Conservation (phyloP, 2,113 vertebrate species). For the Seriola aureovittata region DNA sequence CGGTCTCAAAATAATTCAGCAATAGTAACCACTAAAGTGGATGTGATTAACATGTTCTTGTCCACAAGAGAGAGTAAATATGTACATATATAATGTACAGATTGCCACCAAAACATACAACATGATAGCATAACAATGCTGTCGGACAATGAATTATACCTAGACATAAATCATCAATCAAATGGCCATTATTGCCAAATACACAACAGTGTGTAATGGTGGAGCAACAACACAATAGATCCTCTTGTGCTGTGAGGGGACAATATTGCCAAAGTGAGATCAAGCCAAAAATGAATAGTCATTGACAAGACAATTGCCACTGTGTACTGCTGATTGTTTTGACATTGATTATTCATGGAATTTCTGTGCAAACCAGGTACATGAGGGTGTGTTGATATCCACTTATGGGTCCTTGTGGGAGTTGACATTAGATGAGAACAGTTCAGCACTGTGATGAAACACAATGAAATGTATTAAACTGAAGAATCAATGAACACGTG, state of each 20-base stretch:
- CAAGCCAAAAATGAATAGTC: constrained; percentile 12
- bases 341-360: neutral
- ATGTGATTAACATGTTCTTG: constrained; percentile 1
- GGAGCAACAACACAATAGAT: constrained; percentile 1
- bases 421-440: constrained; percentile 6
- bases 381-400: neutral
- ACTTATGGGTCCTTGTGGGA: neutral
- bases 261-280: constrained; percentile 13
- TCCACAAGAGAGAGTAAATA: neutral
- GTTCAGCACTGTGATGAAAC: constrained; percentile 4
- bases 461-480: constrained; percentile 2
- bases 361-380: constrained; percentile 11
- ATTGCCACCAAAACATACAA: neutral
- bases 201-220: neutral
- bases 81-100: neutral
- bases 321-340: constrained; percentile 2
- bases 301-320: too few relatives aligned
- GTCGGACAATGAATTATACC: constrained; percentile 12
- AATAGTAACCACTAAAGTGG: neutral
- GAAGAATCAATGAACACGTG: neutral
- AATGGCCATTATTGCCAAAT: neutral
- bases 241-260: neutral
- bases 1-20: neutral
- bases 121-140: neutral
- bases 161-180: constrained; percentile 5